Conservation (phyloP, 2,113 vertebrate species). For the Bothrops jararaca region DNA sequence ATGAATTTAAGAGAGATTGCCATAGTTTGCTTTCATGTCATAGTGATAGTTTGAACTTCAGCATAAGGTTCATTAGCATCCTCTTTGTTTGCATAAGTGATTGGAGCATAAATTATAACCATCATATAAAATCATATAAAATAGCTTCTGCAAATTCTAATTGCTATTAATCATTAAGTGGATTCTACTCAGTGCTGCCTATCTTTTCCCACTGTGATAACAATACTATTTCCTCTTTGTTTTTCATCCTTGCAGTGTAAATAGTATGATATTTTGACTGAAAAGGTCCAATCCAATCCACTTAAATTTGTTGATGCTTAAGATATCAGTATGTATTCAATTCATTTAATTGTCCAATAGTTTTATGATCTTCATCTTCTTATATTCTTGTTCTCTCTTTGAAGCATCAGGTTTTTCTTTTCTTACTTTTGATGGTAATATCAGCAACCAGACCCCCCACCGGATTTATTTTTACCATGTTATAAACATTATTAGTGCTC, state of each 20-base stretch:
- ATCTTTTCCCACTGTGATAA: neutral
- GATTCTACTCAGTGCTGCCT: neutral
- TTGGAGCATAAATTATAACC: neutral
- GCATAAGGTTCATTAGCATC: neutral
- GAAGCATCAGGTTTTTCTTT: no score
- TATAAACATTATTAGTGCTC: no score
- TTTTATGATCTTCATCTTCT: no score
- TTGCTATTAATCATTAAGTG: neutral
- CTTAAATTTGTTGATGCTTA: neutral
- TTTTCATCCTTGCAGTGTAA: neutral
- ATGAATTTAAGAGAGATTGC: no score
- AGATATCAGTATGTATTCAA: neutral
- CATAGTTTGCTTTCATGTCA: neutral
- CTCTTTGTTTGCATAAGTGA: neutral
- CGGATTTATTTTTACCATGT: no score
- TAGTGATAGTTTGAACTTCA: neutral
- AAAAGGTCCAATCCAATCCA: neutral
- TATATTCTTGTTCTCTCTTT: no score
- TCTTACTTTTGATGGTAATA: no score
- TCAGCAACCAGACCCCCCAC: no score
- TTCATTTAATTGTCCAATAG: no score
- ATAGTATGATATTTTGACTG: neutral
- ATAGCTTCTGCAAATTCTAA: neutral
- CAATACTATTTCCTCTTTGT: neutral
- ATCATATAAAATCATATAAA: neutral